Evolutionary conservation across 2,797 vertebrate genomes (phyloP).

Genomic region (Gymnothorax javanicus): DNA sequence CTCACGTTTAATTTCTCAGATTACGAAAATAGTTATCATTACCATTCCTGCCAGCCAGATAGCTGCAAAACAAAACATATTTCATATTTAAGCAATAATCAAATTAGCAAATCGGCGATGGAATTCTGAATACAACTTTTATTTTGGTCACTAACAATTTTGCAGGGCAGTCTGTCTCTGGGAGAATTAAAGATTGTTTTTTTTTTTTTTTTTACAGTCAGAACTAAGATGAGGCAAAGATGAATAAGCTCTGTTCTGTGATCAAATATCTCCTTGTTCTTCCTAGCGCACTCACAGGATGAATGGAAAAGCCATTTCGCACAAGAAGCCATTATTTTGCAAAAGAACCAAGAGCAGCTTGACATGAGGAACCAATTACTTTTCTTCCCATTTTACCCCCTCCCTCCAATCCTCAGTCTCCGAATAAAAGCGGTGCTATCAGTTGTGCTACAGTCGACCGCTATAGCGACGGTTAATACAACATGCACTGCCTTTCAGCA

Average conservation of each 20-base stretch:
- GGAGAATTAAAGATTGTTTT: not conserved
- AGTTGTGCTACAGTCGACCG: not conserved
- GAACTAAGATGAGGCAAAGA: not conserved
- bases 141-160: not conserved
- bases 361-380: constrained; percentile 29
- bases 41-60: not conserved
- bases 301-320: constrained; percentile 29
- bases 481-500: not conserved
- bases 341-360: constrained; percentile 22
- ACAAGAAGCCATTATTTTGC: constrained; percentile 24
- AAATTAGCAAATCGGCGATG: not conserved
- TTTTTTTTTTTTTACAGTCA: not conserved
- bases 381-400: constrained; percentile 18
- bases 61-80: not conserved
- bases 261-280: constrained; percentile 19
- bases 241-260: no score
- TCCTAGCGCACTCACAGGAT: constrained; percentile 1
- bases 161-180: not conserved
- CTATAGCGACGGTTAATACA: not conserved
- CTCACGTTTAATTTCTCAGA: not conserved
- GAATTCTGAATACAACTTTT: no score
- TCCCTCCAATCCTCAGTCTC: not conserved
- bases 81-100: not conserved
- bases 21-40: not conserved
- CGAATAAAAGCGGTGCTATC: constrained; percentile 8